A percentile compares a stretch with the other conserved stretches of the same genome.
Evolutionary conservation across 2,797 vertebrate genomes (phyloP).

Genomic region (Clarias pachynema): DNA sequence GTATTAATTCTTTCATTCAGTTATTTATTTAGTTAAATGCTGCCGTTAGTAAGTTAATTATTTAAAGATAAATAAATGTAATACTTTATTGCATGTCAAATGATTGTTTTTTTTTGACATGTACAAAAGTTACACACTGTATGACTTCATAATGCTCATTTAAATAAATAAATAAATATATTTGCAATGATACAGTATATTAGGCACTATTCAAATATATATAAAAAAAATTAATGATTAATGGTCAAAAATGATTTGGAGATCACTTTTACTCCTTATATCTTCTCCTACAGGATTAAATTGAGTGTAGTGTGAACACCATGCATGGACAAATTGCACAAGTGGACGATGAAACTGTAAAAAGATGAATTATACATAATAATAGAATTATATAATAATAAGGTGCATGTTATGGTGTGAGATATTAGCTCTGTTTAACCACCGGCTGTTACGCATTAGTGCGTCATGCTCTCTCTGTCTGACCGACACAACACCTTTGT

Average conservation of each 20-base stretch:
- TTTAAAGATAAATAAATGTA: not conserved
- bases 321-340: too few relatives aligned
- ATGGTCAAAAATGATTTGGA: not conserved
- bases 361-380: not conserved
- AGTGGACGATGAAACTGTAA: not conserved
- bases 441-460: not conserved
- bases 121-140: not conserved
- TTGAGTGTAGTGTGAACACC: not conserved
- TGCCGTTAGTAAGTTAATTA: too few relatives aligned
- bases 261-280: not conserved
- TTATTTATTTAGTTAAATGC: not conserved
- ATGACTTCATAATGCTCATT: not conserved
- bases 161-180: not conserved
- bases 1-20: not conserved
- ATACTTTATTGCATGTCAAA: not conserved
- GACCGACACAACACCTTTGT: constrained; percentile 10
- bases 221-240: not conserved
- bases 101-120: not conserved
- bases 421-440: constrained; percentile 10
- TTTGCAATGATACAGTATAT: not conserved
- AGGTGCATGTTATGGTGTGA: not conserved
- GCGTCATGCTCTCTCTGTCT: not conserved
- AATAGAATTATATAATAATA: not conserved
- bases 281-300: not conserved
- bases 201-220: too few relatives aligned